Percentiles rank a stretch among this genome's conserved stretches.
phyloP scores from a whole-genome alignment of 2,797 vertebrate genomes.

The Gymnothorax javanicus region DNA sequence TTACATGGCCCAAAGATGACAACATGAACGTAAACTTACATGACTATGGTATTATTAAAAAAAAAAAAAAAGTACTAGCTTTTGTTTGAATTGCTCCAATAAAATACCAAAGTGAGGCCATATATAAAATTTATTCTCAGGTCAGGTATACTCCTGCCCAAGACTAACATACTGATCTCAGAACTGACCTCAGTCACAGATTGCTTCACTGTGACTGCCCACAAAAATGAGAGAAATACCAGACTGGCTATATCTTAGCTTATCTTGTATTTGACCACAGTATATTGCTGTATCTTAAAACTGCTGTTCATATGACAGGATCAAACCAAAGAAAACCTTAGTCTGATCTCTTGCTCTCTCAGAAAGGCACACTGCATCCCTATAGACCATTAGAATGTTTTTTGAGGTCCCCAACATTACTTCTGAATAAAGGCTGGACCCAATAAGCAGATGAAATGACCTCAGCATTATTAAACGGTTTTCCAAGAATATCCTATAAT shows the following conservation, averaged over 20 bases:
- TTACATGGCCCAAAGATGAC: neutral
- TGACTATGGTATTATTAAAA: neutral
- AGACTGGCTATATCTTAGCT: too few species aligned
- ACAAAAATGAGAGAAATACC: too few species aligned
- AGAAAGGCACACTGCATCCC: neutral
- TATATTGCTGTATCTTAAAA: too few species aligned
- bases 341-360: neutral
- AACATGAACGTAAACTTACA: neutral
- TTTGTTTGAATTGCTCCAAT: neutral
- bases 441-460: neutral
- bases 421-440: neutral
- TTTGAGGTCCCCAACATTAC: neutral
- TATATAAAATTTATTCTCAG: neutral
- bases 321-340: neutral
- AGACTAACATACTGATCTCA: too few species aligned
- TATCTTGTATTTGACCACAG: too few species aligned
- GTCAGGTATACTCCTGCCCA: too few species aligned
- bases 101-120: neutral
- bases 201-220: too few species aligned
- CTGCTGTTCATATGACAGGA: neutral
- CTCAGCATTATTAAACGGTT: neutral
- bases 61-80: neutral
- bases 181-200: too few species aligned
- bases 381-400: neutral
- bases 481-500: conserved; percentile 21